phyloP scores from a whole-genome alignment of 2,797 vertebrate species.

The Emydoidea blandingii region DNA sequence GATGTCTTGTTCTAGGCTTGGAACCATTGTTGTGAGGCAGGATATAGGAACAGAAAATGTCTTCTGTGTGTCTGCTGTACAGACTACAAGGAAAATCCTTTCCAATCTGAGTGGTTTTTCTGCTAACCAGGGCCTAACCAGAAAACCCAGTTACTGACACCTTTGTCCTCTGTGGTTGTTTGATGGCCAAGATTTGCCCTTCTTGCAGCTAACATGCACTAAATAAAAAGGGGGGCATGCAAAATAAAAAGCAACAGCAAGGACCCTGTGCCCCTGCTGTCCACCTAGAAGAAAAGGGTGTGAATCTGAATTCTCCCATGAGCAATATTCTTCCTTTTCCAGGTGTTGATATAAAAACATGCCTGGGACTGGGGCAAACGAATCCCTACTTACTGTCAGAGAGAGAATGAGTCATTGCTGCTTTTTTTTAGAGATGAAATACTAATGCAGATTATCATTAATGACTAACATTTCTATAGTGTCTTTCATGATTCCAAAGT shows the following conservation, averaged over 20 bases:
- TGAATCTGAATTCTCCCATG: not conserved
- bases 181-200: not conserved
- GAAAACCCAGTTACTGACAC: not conserved
- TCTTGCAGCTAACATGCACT: not conserved
- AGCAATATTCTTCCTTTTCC: not conserved
- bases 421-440: not conserved
- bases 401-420: not conserved
- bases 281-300: conserved; percentile 4
- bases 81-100: not conserved
- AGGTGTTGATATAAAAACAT: not conserved
- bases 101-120: not conserved
- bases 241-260: not conserved
- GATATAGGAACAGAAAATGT: not conserved
- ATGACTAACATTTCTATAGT: not conserved
- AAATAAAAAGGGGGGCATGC: not conserved
- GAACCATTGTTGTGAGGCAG: not conserved
- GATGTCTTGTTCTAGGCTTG: not conserved
- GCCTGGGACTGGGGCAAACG: not conserved
- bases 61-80: not conserved
- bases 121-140: conserved; percentile 11
- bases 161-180: not conserved
- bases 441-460: conserved; percentile 6
- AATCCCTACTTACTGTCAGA: not conserved
- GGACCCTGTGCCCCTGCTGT: not conserved
- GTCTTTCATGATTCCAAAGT: not conserved